phyloP scores from a whole-genome alignment of 1,140 invertebrate species.

The Pantala flavescens region DNA sequence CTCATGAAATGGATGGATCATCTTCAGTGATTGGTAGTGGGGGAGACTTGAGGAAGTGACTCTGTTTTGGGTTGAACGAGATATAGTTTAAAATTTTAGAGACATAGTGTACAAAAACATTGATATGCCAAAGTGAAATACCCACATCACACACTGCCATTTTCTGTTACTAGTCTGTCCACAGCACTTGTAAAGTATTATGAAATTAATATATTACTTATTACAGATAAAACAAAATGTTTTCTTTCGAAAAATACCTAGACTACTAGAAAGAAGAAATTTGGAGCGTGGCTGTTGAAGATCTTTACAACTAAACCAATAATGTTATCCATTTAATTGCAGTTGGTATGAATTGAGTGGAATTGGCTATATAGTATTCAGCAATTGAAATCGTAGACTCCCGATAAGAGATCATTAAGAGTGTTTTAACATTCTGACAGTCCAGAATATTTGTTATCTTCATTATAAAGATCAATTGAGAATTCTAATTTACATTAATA shows the following conservation, averaged over 20 bases:
- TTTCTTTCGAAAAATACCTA: not conserved
- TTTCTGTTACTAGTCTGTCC: conserved; percentile 9
- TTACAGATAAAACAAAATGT: not conserved
- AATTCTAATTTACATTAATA: too few relatives aligned
- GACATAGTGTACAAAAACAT: conserved; percentile 10
- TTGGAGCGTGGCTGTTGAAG: too few relatives aligned
- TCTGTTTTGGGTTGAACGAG: not conserved
- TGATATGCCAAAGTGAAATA: conserved; percentile 8
- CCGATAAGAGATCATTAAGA: too few relatives aligned
- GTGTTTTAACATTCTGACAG: too few relatives aligned
- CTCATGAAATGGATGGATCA: not conserved
- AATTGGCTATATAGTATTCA: too few relatives aligned
- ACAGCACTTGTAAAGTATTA: conserved; percentile 10
- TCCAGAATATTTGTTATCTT: too few relatives aligned
- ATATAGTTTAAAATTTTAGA: not conserved
- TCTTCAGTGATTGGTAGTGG: not conserved
- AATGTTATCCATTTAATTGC: too few relatives aligned
- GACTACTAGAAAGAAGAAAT: too few relatives aligned
- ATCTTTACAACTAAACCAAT: too few relatives aligned
- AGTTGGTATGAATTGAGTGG: too few relatives aligned
- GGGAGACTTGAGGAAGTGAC: not conserved
- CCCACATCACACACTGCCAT: conserved; percentile 7
- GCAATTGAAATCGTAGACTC: too few relatives aligned
- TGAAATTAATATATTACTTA: conserved; percentile 9
- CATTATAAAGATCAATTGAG: too few relatives aligned